Base-by-base conservation (phyloP, 2,888 invertebrate genomes). In the Troides aeacus region DNA sequence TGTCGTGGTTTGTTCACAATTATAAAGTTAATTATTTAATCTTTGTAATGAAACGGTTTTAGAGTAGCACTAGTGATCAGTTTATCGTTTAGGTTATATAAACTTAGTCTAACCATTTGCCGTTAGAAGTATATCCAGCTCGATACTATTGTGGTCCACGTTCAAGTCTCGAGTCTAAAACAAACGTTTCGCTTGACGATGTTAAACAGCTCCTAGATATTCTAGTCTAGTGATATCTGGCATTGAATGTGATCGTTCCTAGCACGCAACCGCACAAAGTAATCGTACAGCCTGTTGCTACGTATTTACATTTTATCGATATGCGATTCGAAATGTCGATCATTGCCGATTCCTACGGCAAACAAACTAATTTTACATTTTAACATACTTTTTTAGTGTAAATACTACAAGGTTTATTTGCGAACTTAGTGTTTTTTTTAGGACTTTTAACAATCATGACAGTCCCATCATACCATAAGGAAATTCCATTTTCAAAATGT, bases 241-340 rank as follows among this genome's bases (percentile, higher is more conserved):
- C 67, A 67, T 62, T 67, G 67, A 67, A 67, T 50, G 50, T 50
- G 56, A 17, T 39, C 18, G 17, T 12, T 21, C n/a, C 23, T n/a
- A 21, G 57, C 39, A 62, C 42, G 56, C 36, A 57, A 59, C 42
- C 58, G 65, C 36, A 24, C 6, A 12, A 21, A 58, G 42, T 46
- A 42, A 65, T 39, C 23, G 21, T 15, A 15, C 46, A n/a, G 15
- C 18, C 59, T 23, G 12, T 5, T 53, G 50, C 60, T 60, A 42
- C 36, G 39, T 53, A 60, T 66, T 66, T 36, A 21, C 66, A 50
- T 61, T 21, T 53, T 53, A 61, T 60, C 53, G 36, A 66, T 53
- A 61, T 66, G 53, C 53, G 60, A 53, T 36, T 50, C 53, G 30
- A 61, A 61, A 66, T 53, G 17, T 18, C 8, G n/a, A 30, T 30